Percentiles rank a stretch among this genome's conserved stretches.
Evolutionary conservation across 2,888 invertebrate genomes (phyloP).

Genomic region (Chrysolina americana): DNA sequence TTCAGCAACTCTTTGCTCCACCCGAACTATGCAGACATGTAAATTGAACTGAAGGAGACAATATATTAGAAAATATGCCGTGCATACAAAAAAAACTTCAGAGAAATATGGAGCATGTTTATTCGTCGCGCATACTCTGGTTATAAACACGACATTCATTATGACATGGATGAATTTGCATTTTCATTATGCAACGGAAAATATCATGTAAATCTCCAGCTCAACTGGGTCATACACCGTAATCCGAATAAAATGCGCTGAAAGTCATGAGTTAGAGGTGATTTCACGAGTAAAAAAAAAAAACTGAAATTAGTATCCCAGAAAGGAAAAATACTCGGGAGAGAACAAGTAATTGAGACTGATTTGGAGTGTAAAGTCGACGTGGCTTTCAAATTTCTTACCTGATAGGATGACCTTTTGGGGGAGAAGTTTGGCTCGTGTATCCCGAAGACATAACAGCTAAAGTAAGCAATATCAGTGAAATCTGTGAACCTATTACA

Average conservation of each 20-base stretch:
- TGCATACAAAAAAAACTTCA: not conserved
- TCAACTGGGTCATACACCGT: not conserved
- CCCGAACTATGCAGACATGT: not conserved
- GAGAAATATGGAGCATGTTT: not conserved
- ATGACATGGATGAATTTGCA: conserved; percentile 3
- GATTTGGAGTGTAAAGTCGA: no score
- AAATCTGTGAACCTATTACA: no score
- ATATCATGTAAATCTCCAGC: not conserved
- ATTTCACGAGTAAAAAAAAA: no score
- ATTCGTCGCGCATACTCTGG: not conserved
- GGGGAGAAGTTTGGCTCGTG: no score
- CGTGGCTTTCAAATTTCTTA: no score
- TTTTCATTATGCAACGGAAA: conserved; percentile 7
- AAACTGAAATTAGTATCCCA: no score
- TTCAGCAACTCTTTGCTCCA: not conserved
- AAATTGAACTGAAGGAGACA: not conserved
- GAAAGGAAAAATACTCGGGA: no score
- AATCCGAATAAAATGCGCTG: not conserved
- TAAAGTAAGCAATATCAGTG: no score
- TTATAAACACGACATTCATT: not conserved
- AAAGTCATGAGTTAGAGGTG: no score
- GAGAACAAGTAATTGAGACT: no score
- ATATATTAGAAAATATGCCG: not conserved
- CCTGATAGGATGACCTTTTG: no score
- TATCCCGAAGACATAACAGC: no score